These are phyloP conservation scores for Drosophila subquinaria DNA, from an alignment of 2,888 invertebrate species.

Conservation along the genomic window DNA sequence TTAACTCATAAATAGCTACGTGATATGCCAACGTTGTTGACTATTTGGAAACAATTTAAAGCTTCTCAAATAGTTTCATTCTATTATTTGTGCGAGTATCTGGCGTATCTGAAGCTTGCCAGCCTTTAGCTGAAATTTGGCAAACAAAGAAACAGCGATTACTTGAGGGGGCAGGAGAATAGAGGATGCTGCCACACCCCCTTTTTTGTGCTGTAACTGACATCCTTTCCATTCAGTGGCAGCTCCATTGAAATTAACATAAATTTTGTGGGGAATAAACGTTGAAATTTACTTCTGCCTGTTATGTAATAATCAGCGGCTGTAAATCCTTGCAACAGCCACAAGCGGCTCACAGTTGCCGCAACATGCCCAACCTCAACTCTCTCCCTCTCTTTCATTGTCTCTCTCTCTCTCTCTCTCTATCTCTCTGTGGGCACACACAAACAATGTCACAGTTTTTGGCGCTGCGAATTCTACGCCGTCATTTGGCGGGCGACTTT, in stretches of 20 bases:
- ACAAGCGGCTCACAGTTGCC: conserved; percentile 33
- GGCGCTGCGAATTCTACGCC: conserved; percentile 3
- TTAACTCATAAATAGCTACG: background rate
- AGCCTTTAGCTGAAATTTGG: no score
- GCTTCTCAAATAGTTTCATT: conserved; percentile 5
- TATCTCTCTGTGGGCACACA: conserved; percentile 4
- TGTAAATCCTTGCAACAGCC: conserved; percentile 64
- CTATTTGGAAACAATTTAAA: conserved; percentile 13
- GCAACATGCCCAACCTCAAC: background rate
- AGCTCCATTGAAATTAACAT: conserved; percentile 66
- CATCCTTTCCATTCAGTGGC: conserved; percentile 45
- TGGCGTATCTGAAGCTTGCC: conserved; percentile 3
- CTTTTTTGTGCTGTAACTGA: conserved; percentile 18
- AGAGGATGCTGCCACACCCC: conserved; percentile 15
- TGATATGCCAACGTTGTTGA: background rate
- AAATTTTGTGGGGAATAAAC: conserved; percentile 65
- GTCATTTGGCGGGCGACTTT: conserved; percentile 39
- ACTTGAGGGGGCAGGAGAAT: conserved; percentile 1
- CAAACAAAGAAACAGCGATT: conserved; percentile 21
- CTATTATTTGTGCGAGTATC: background rate
- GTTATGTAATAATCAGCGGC: conserved; percentile 71
- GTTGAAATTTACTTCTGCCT: conserved; percentile 69
- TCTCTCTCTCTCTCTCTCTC: background rate
- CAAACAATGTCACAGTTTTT: conserved; percentile 12
- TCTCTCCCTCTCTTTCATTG: background rate